These are phyloP conservation scores for Rallus limicola DNA, from an alignment of 2,113 vertebrate species.

Conservation along the genomic window DNA sequence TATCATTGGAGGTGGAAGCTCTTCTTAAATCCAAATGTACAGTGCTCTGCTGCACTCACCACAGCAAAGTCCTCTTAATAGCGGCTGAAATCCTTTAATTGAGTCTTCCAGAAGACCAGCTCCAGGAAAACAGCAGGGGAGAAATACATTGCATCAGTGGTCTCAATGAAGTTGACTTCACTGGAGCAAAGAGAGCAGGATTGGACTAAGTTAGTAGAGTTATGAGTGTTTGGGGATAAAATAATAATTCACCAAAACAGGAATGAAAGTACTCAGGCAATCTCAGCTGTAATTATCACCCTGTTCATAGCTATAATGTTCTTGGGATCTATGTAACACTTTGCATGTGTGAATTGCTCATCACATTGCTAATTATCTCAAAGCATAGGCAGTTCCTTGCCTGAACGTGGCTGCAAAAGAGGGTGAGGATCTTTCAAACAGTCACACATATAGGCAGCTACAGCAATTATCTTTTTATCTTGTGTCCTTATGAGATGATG, in stretches of 20 bases:
- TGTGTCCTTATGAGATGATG: background rate
- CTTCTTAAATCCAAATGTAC: background rate
- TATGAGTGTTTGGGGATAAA: background rate
- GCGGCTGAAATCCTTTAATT: background rate
- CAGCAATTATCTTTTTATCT: background rate
- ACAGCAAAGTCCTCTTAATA: background rate
- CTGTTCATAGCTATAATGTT: background rate
- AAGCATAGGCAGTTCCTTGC: background rate
- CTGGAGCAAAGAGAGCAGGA: background rate
- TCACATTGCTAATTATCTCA: conserved; percentile 32
- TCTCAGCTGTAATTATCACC: conserved; percentile 5
- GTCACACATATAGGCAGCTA: background rate
- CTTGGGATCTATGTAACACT: conserved; percentile 2
- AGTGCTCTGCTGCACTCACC: background rate
- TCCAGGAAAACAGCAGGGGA: background rate
- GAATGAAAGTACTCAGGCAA: background rate
- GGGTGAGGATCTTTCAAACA: background rate
- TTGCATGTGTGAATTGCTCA: background rate
- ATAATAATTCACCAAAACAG: background rate
- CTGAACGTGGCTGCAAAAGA: background rate
- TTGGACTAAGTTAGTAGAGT: background rate
- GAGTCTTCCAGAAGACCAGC: background rate
- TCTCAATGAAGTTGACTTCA: background rate
- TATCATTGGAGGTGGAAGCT: background rate
- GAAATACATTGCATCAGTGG: background rate